A percentile compares a stretch with the other conserved stretches of the same genome.
Conservation (phyloP, 1,140 invertebrate genomes). For the Batillaria attramentaria region DNA sequence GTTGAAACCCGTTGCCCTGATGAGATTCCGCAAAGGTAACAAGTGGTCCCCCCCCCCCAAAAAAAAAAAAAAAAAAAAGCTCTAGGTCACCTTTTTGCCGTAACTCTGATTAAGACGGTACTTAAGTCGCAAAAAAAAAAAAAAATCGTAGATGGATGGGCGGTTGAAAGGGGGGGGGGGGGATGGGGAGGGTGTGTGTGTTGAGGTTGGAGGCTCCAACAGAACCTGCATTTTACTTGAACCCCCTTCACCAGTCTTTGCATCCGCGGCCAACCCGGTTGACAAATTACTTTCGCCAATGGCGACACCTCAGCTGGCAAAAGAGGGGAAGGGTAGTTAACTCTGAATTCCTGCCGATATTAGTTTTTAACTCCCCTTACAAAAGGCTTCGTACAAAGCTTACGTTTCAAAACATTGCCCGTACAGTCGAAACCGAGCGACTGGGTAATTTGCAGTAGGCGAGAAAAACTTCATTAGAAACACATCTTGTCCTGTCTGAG, state of each 20-base stretch:
- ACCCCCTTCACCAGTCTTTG: too few species aligned
- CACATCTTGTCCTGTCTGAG: not conserved
- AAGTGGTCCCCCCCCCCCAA: too few species aligned
- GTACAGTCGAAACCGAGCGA: not conserved
- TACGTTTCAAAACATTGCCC: slow-evolving; percentile 32
- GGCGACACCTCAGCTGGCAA: not conserved
- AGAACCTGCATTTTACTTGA: not conserved
- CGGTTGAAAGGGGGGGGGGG: not conserved
- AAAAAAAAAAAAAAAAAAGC: too few species aligned
- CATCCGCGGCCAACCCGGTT: not conserved
- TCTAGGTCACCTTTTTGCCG: too few species aligned
- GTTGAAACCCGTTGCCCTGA: too few species aligned
- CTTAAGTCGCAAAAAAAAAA: too few species aligned
- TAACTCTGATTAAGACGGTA: too few species aligned
- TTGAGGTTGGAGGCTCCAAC: not conserved
- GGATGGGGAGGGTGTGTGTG: slow-evolving; percentile 3
- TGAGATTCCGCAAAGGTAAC: too few species aligned
- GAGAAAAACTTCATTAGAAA: slow-evolving; percentile 25
- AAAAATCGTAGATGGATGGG: not conserved
- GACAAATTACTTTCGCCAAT: slow-evolving; percentile 26
- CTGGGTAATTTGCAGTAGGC: not conserved
- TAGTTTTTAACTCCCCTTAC: slow-evolving; percentile 36
- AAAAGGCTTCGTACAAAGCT: not conserved
- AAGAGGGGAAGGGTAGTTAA: slow-evolving; percentile 32
- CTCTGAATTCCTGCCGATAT: slow-evolving; percentile 34